phyloP scores from a whole-genome alignment of 2,888 invertebrate genomes.

The Thysanoteuthis rhombus region DNA sequence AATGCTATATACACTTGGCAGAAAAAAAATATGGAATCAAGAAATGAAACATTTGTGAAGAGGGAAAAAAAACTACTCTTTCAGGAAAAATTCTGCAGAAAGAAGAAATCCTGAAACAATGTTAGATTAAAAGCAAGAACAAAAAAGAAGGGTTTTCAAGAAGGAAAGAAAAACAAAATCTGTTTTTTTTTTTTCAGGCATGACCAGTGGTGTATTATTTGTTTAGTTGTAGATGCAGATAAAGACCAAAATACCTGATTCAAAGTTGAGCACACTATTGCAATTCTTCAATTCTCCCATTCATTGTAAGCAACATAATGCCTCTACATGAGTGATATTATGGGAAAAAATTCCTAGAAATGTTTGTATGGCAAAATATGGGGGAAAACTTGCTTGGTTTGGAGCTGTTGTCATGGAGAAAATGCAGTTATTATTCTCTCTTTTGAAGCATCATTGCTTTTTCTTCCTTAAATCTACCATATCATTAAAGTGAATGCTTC shows the following conservation, averaged over 20 bases:
- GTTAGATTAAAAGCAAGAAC: background rate
- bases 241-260: background rate
- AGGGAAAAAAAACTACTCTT: background rate
- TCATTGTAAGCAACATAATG: background rate
- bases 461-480: too few relatives aligned
- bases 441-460: too few relatives aligned
- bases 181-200: background rate
- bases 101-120: background rate
- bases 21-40: background rate
- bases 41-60: background rate
- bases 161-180: background rate
- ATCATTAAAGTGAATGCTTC: too few relatives aligned
- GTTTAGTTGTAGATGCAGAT: background rate
- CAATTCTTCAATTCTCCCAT: background rate
- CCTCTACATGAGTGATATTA: background rate
- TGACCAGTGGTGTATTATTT: background rate
- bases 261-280: background rate
- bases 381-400: too few relatives aligned
- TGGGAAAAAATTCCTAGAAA: too few relatives aligned
- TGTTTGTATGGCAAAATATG: too few relatives aligned
- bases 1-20: background rate
- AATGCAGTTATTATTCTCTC: too few relatives aligned
- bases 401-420: too few relatives aligned
- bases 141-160: background rate
- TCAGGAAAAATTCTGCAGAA: background rate